Evolutionary conservation across 2,113 vertebrate genomes (phyloP), one percentile per base, ranked within the genome.

Genomic region (Formicarius rufipectus): DNA sequence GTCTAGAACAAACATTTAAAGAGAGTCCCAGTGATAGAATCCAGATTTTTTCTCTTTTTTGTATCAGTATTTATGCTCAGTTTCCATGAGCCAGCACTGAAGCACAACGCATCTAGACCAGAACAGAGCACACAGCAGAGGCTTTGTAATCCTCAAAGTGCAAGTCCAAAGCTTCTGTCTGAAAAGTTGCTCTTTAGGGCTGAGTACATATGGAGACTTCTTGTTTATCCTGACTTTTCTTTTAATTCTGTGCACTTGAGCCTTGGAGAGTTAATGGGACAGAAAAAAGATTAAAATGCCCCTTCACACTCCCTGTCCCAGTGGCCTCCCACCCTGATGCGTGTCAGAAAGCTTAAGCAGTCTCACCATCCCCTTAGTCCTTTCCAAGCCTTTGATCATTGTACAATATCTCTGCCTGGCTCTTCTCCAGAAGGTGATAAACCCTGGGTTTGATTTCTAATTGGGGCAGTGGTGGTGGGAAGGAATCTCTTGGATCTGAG

Each of bases 81-180:
- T 82, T 89, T 53, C 52, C n/a, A 11, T 35, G 18, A 76, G 87
- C 42, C 56, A 5, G 59, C 33, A 0, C 69, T n/a, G 87, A 11
- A 44, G 62, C 49, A 1, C 1, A 0, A 7, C 68, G 77, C 89
- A 24, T 93, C 86, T 33, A 37, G 74, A 12, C 56, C 21, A 31
- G 80, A 76, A 37, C 60, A 84, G 83, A 74, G 76, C 80, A 10
- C 90, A 44, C 80, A 87, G 84, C 91, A 82, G 53, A 91, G 74
- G 62, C 87, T 95, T 89, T 96, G 78, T 96, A 63, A 86, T 93
- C 85, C 85, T 95, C 87, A 89, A 94, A 96, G 87, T 72, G 81
- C 49, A 11, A 68, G 87, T 50, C 72, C 95, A 81, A 63, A 96
- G 87, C 95, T 37, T 30, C 84, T 59, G 31, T 74, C 79, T 96